Conservation (phyloP, 2,797 vertebrate species). For the Clarias laeviceps region DNA sequence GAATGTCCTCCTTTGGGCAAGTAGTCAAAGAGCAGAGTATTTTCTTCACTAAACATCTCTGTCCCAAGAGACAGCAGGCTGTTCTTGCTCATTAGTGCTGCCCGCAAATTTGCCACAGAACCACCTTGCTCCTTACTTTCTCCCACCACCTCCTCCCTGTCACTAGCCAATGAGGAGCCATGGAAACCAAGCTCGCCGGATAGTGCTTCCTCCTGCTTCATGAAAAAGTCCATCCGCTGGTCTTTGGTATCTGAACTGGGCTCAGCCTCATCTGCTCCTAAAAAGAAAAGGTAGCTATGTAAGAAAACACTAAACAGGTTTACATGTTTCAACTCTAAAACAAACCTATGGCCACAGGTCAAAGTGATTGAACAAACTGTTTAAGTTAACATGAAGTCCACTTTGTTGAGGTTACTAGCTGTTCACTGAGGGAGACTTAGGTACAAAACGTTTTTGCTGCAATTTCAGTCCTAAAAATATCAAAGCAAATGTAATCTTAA, state of each 20-base stretch:
- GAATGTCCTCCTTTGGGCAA: conserved; percentile 93
- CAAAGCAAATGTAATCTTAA: too few relatives aligned
- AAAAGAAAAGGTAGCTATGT: not conserved
- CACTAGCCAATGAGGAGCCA: conserved; percentile 73
- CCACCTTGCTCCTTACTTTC: conserved; percentile 59
- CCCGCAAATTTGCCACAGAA: conserved; percentile 91
- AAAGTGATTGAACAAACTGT: not conserved
- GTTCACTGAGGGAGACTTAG: too few relatives aligned
- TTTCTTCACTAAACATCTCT: conserved; percentile 91
- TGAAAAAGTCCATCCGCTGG: conserved; percentile 84
- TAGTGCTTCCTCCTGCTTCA: conserved; percentile 84
- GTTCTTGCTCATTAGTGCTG: conserved; percentile 97
- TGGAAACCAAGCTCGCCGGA: conserved; percentile 80
- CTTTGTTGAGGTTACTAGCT: too few relatives aligned
- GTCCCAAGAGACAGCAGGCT: conserved; percentile 93
- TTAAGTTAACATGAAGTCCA: too few relatives aligned
- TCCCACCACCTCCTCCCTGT: conserved; percentile 83
- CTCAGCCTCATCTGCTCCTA: conserved; percentile 85
- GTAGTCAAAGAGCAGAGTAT: conserved; percentile 92
- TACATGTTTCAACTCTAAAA: not conserved
- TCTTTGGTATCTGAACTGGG: conserved; percentile 84
- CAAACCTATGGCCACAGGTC: not conserved
- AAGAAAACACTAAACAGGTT: not conserved
- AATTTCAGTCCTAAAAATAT: too few relatives aligned
- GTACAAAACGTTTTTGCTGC: too few relatives aligned